Conservation (phyloP, 2,797 vertebrate genomes). For the Helicolenus hilgendorfi region DNA sequence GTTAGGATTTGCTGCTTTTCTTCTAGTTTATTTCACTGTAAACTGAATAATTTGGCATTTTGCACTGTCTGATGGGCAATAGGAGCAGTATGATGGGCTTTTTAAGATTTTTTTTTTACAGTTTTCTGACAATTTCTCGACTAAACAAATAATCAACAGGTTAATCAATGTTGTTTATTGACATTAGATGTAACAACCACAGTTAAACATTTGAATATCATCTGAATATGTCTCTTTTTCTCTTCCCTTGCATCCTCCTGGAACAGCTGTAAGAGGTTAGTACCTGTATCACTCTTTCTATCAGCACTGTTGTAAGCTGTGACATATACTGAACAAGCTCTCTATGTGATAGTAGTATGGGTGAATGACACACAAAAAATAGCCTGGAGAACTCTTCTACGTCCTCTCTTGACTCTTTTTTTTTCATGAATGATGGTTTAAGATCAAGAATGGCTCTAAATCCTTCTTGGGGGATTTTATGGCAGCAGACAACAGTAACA, state of each 20-base stretch:
- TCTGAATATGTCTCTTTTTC: neutral
- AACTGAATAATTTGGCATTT: neutral
- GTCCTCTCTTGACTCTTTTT: neutral
- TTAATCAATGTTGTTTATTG: neutral
- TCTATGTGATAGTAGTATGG: neutral
- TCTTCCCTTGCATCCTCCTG: neutral
- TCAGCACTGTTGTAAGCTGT: neutral
- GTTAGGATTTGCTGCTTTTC: too few species aligned
- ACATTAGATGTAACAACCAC: neutral
- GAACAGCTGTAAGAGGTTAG: constrained; percentile 50
- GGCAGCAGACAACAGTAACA: constrained; percentile 34
- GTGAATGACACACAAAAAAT: neutral
- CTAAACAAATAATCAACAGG: neutral
- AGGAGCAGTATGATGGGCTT: neutral
- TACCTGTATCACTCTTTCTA: constrained; percentile 5
- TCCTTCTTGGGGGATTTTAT: constrained; percentile 49
- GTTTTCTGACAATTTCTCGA: neutral
- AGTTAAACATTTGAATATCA: neutral
- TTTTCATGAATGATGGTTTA: constrained; percentile 31
- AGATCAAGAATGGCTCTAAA: constrained; percentile 20
- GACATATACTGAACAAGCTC: constrained; percentile 20
- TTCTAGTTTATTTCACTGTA: too few species aligned
- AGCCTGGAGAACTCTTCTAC: constrained; percentile 13
- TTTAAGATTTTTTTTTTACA: neutral
- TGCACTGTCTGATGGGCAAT: neutral